Evolutionary conservation across 2,113 vertebrate species (phyloP).

Genomic region (Amia ocellicauda): DNA sequence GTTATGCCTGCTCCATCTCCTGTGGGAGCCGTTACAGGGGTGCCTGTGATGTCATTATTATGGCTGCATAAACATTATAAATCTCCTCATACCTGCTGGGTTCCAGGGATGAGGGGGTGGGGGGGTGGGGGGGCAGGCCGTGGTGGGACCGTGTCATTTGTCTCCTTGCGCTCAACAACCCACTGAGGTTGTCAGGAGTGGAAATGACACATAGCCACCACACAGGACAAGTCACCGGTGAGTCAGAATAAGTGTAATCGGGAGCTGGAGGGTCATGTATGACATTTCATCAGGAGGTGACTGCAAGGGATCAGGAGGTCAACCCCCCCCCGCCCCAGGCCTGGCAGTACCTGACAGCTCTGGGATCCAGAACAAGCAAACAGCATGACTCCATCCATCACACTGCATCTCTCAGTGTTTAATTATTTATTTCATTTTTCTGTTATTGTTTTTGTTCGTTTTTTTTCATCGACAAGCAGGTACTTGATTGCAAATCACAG

Average conservation of each 20-base stretch:
- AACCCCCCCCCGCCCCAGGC: no score
- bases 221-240: no score
- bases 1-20: no score
- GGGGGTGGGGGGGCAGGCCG: no score
- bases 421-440: neutral
- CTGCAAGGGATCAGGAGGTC: neutral
- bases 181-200: neutral
- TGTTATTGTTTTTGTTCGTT: neutral
- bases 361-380: slow-evolving; percentile 1
- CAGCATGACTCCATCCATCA: neutral
- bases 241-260: no score
- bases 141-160: neutral
- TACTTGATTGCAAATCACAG: no score
- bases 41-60: neutral
- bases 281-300: neutral
- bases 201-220: no score
- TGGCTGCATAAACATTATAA: neutral
- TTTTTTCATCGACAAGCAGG: neutral
- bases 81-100: neutral
- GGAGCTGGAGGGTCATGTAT: neutral
- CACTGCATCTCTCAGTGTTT: neutral
- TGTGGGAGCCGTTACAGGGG: no score
- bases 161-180: neutral
- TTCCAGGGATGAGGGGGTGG: neutral
- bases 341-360: no score